Percentiles rank a stretch among this genome's conserved stretches.
phyloP scores from a whole-genome alignment of 2,797 vertebrate genomes.

The Aerospiza tachiro region DNA sequence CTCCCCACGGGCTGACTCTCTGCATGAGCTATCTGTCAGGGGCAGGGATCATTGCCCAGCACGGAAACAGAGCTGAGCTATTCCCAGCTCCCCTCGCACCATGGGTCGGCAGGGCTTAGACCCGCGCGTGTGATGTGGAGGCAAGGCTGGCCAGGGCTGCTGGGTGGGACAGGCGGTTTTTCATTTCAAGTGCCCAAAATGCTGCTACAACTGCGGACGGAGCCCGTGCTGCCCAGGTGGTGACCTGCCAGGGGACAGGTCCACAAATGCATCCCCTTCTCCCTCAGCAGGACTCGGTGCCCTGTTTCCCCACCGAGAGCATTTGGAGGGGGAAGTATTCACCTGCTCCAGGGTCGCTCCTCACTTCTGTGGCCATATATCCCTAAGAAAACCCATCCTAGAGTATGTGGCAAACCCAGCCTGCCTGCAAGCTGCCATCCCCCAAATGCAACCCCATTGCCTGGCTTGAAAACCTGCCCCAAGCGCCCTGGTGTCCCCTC shows the following conservation, averaged over 20 bases:
- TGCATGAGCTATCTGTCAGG: not conserved
- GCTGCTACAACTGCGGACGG: not conserved
- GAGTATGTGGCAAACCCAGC: not conserved
- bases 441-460: not conserved
- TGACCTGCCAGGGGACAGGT: not conserved
- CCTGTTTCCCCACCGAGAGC: not conserved
- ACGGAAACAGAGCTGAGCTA: not conserved
- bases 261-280: not conserved
- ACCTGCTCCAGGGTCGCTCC: not conserved
- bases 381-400: not conserved
- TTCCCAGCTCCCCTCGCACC: not conserved
- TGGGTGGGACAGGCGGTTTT: not conserved
- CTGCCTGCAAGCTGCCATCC: not conserved
- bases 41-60: not conserved
- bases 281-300: not conserved
- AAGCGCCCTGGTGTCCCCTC: not conserved
- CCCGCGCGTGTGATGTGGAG: fast-evolving
- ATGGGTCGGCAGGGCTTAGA: not conserved
- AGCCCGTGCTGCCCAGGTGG: not conserved
- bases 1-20: not conserved
- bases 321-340: not conserved
- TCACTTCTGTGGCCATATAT: not conserved
- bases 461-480: not conserved
- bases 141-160: not conserved
- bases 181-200: not conserved